Base-by-base conservation (phyloP, 2,113 vertebrate species). In the Cyrtonyx montezumae region DNA sequence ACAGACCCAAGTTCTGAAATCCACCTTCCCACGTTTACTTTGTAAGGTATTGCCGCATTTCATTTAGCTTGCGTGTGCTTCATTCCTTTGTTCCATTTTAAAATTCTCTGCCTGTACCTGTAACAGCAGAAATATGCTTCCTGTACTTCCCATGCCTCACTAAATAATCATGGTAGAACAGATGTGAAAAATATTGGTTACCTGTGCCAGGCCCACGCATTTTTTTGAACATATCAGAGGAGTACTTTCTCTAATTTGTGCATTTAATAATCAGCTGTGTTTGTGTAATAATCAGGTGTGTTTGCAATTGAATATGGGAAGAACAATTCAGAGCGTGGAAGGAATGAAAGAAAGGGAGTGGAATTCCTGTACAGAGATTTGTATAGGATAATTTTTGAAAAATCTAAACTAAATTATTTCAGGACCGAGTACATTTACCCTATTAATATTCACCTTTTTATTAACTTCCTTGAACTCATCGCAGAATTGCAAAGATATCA, bases 351-450 rank as follows among this genome's bases (percentile, higher is more conserved):
- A 56, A 90, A 25, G 6, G 28, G 9, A 82, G 15, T 42, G 4
- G 30, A 91, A 56, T 82, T 77, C 69, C 34, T 46, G 48, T 48
- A 85, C 66, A 59, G 65, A 67, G 66, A 48, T 59, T 58, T 34
- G 67, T 82, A 16, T 4, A 53, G 75, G 59, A 66, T 55, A 89
- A 66, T 76, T 85, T 93, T 59, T 61, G 34, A 87, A 81, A 93
- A 77, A 81, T 51, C 21, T 71, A 89, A 90, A 53, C n/a, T 14
- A 71, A 85, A 43, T 48, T 88, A 65, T 87, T 94, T 90, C 58
- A 28, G 8, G 16, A 83, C 13, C 8, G 13, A 62, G 21, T 16
- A 40, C 40, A 55, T 81, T 78, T 79, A 79, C 6, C 30, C 7
- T 68, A 22, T 71, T 94, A 76, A 34, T 5, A 10, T n/a, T 65